Base-by-base conservation (phyloP, 37 sponge, comb jelly and placozoan genomes). In the Beroe ovata region DNA sequence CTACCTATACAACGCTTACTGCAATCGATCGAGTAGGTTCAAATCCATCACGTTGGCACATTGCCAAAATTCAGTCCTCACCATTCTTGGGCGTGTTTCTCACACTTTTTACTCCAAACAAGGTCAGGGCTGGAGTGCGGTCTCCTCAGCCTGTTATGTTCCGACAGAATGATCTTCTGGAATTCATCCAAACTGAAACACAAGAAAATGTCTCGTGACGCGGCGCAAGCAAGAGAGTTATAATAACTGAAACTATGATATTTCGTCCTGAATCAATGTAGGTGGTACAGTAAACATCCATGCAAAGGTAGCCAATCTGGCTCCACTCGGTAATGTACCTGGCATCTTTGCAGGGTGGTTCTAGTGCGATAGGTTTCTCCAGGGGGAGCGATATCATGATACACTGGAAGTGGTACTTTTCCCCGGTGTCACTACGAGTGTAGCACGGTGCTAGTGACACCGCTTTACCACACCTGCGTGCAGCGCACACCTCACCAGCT, bases 311-410 rank as follows among this genome's bases (percentile, higher is more conserved):
- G n/a, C n/a, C n/a, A n/a, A n/a, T n/a, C n/a, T n/a, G n/a, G n/a
- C n/a, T n/a, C n/a, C n/a, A n/a, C n/a, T n/a, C n/a, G n/a, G n/a
- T n/a, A n/a, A n/a, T n/a, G n/a, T n/a, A 47, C 6, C 54, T 47
- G 54, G 54, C 54, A 6, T 47, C 54, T 47, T 47, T 47, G 54
- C 54, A 47, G 11, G 11, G 54, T 34, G 33, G 41, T 39, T 77
- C 84, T 8, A 77, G 84, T 22, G 84, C 84, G n/a, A 77, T 42
- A 20, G 84, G 84, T 77, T 77, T 77, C 84, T 77, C 84, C n/a
- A 77, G 54, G 16, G n/a, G 42, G 0, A 77, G 23, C 18, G 38
- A 36, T 6, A 77, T 77, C 84, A 77, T 77, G 84, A 77, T 77
- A 25, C 84, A 77, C 84, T 77, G 84, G 28, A 32, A 77, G 54